A percentile compares a stretch with the other conserved stretches of the same genome.
Evolutionary conservation across 2,113 vertebrate species (phyloP).

Genomic region (Isichthys henryi): DNA sequence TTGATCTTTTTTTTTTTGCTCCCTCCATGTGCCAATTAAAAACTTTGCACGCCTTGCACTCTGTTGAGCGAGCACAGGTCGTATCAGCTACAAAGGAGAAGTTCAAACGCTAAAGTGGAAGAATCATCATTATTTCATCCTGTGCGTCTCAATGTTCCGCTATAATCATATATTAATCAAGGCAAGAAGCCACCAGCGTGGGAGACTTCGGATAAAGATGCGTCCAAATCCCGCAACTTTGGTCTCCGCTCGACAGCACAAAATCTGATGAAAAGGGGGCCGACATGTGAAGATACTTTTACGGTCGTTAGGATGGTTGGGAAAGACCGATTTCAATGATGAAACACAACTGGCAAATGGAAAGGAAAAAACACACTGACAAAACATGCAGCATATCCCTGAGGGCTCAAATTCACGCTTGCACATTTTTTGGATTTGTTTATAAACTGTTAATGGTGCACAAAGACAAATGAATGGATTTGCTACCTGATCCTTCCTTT

Average conservation of each 20-base stretch:
- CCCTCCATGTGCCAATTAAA: conserved; percentile 52
- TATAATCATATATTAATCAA: conserved; percentile 67
- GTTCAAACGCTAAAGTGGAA: conserved; percentile 25
- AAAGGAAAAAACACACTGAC: not conserved
- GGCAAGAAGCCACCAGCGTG: conserved; percentile 39
- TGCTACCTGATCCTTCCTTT: not conserved
- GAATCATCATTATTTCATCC: conserved; percentile 42
- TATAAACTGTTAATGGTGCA: not conserved
- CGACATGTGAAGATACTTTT: conserved; percentile 2
- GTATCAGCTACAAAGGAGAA: conserved; percentile 14
- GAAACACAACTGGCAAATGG: not conserved
- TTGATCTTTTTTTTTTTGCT: conserved; percentile 29
- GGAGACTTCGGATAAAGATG: conserved; percentile 57
- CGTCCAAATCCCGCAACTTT: conserved; percentile 39
- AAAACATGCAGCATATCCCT: not conserved
- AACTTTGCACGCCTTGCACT: conserved; percentile 24
- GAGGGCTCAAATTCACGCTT: not conserved
- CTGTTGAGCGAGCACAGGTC: not conserved
- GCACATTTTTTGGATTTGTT: not conserved
- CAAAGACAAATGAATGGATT: not conserved
- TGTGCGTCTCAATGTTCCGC: conserved; percentile 42
- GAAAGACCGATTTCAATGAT: not conserved
- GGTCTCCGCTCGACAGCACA: conserved; percentile 21
- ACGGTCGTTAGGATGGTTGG: not conserved
- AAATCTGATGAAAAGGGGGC: conserved; percentile 7